phyloP scores from a whole-genome alignment of 2,888 invertebrate genomes.

The Beris morrisii region DNA sequence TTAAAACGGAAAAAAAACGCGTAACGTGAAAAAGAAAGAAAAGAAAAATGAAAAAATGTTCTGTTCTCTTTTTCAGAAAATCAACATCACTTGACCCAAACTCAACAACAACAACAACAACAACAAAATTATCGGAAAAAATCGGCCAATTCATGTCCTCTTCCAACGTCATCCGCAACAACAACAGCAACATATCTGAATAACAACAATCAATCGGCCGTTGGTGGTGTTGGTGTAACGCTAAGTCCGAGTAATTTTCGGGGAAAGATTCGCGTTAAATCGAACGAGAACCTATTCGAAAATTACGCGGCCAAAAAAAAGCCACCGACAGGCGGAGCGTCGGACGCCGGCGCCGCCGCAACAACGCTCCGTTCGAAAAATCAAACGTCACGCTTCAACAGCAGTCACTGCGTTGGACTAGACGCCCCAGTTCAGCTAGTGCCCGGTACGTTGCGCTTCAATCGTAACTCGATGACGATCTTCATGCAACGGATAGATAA shows the following conservation, averaged over 20 bases:
- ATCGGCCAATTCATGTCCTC: constrained; percentile 1
- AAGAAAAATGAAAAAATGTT: constrained; percentile 36
- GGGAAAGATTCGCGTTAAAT: constrained; percentile 40
- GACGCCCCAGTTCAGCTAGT: constrained; percentile 1
- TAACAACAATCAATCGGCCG: no score
- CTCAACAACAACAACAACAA: constrained; percentile 36
- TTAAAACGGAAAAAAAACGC: no score
- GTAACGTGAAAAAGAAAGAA: constrained; percentile 24
- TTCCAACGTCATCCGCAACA: constrained; percentile 4
- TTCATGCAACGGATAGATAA: constrained; percentile 2
- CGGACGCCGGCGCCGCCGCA: neutral
- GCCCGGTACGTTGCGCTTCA: constrained; percentile 39
- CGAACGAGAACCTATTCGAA: constrained; percentile 39
- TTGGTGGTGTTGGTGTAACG: constrained; percentile 35
- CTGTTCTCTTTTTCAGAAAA: constrained; percentile 40
- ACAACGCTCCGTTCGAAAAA: neutral
- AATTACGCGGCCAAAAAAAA: constrained; percentile 14
- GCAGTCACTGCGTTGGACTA: neutral
- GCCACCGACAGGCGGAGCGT: neutral
- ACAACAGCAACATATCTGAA: no score
- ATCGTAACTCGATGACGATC: constrained; percentile 40
- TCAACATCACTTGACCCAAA: constrained; percentile 35
- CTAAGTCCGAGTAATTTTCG: neutral
- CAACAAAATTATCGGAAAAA: constrained; percentile 4
- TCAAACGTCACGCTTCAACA: neutral